Base-by-base conservation (phyloP, 2,888 invertebrate genomes). In the Parnassius smintheus region DNA sequence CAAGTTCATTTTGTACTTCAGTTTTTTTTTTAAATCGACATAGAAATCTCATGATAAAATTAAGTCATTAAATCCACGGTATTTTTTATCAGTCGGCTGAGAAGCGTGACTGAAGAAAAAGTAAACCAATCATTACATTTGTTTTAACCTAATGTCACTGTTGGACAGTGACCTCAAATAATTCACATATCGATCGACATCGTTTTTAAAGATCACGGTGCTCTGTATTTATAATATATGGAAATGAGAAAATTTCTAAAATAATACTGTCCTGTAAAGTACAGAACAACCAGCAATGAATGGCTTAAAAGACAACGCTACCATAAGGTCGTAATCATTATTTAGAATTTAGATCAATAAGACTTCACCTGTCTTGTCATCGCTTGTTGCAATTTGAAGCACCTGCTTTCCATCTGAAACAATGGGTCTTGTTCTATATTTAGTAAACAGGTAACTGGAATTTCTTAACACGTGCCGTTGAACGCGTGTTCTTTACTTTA, bases 401-500 rank as follows among this genome's bases (percentile, higher is more conserved):
- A 60, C 56, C 64, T 64, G 64, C 52, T 10, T 10, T 13, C 52
- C 13, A 18, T 7, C 3, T 13, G 18, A 56, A 56, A 56, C 63
- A 59, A 59, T 59, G 50, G 45, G 9, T 9, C 35, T 35, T 2
- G 46, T 10, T 56, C 53, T 60, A 60, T 64, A 64, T 60, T 64
- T 64, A 64, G 53, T 44, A 52, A 60, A 64, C 56, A 59, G 59
- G 45, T 64, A 59, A 44, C 48, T 56, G 52, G 46, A 56, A 60
- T 64, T 51, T 35, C 13, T 56, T 11, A 10, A 51, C 57, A 57
- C 53, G 57, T 58, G 53, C 53, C 35, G 25, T 35, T 51, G 25
- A 25, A 25, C 25, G 48, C n/a, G 11, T 22, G 51, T 3, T 51
- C 13, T 13, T n/a, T 49, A 13, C 13, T 13, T n/a, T 49, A 13